Evolutionary conservation across 2,888 invertebrate species (phyloP), one percentile per base, ranked within the genome.

Genomic region (Netelia virgata): DNA sequence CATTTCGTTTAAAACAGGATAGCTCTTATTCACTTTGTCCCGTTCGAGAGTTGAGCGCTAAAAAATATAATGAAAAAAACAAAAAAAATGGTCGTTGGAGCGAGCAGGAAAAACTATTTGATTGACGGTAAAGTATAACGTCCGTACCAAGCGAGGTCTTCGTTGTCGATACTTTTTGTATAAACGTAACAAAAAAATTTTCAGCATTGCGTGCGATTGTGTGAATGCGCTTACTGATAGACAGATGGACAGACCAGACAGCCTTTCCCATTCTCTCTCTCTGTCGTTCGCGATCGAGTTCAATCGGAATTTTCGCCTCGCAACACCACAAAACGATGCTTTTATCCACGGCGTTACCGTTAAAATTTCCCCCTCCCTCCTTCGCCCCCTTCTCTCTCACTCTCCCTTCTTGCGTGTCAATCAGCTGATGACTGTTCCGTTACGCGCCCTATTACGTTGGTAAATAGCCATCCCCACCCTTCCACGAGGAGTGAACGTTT

Each of bases 381-480:
- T 55, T 55, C 86, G 59, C 74, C 78, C 61, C 14, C 77, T 78
- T 53, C 47, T 18, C 14, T 28, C 20, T 20, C 43, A 59, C 87
- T 64, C 78, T 68, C 72, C 73, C 74, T 82, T 61, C 78, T 72
- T 74, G 41, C 76, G 83, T 73, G 87, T 90, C 90, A 89, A 90
- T 90, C 90, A 88, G 89, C 88, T 86, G 90, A 90, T 90, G 90
- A 90, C 90, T 90, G 86, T 87, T 88, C 85, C 86, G 90, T 89
- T 90, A 88, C 88, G 86, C 89, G 88, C 88, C 87, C 90, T 89
- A 89, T 90, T 90, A 90, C 86, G 85, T 86, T 86, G 86, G 88
- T 88, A 90, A 90, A 90, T 90, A 90, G 87, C 86, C 78, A 47
- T 59, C 64, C 57, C 47, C 53, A 23, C 3, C 50, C 36, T 63